Base-by-base conservation (phyloP, 64 coral and sea anemone species). In the Montipora foliosa region DNA sequence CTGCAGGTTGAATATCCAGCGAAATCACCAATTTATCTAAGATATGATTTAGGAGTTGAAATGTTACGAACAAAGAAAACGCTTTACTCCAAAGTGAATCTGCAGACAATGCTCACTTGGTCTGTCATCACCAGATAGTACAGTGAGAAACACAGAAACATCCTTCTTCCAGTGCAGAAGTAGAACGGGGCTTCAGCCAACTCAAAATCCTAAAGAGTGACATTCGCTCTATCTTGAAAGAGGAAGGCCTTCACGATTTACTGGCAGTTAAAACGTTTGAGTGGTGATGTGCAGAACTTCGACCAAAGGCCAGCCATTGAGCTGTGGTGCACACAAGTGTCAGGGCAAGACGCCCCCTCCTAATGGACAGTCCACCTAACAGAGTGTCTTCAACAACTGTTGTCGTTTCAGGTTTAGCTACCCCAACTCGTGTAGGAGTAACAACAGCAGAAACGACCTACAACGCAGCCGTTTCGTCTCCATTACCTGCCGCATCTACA, bases 231-330 rank as follows among this genome's bases (percentile, higher is more conserved):
- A 78, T 45, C 76, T 78, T 78, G 47, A 48, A 37, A 78, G 76
- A 78, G 48, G 46, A 78, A 78, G 9, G 47, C 48, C 76, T 78
- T 11, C 52, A 78, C 48, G 46, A 78, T 50, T 78, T 78, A 48
- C 3, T 50, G 76, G 76, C 76, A 48, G 76, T 78, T 5, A 24
- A 78, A 78, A 78, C 76, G 47, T 78, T 44, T 78, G 76, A 78
- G 76, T 78, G 76, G 44, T 78, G 76, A 78, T 78, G 15, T 78
- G 17, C 76, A 78, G 76, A 78, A 78, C 46, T 78, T 78, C 76
- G 76, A 78, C 47, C 76, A 37, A 13, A 7, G 47, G 76, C 76
- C 76, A 13, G 76, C 76, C 76, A 78, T 78, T 50, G 76, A 78
- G 44, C 47, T 78, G 76, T 78, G 76, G 46, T 51, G 17, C 46